Base-by-base conservation (phyloP, 2,888 invertebrate species). In the Andricus curvator region DNA sequence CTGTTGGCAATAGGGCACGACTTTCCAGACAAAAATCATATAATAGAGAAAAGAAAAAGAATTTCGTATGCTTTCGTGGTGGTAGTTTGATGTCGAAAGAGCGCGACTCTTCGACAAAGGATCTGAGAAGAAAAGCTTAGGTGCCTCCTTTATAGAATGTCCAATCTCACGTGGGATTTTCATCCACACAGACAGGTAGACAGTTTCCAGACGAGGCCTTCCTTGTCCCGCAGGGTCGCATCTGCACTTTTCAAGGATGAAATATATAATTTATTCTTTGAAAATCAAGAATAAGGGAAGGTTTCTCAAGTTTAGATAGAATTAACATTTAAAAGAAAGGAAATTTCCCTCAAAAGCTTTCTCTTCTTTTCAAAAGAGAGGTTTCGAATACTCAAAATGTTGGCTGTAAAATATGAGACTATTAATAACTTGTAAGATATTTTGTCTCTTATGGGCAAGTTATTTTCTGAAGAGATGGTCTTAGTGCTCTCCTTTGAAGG, bases 121-220 rank as follows among this genome's bases (percentile, higher is more conserved):
- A 74, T 15, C 56, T 37, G 51, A 74, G 51, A 74, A 74, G 74
- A 74, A 74, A 74, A 74, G 74, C 56, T 56, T 48, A 56, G 74
- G 56, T 74, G 74, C 74, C 56, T 74, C 33, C 48, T 74, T 74
- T 74, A 37, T 74, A 56, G 9, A 51, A 29, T 29, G 70, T 56
- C 29, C 51, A 51, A 51, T 51, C 74, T 74, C 74, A 74, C 56
- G 51, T 56, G 15, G 56, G 74, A 74, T 74, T 74, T 74, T 56
- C 74, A 74, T 74, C 74, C 74, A 74, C 56, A 74, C 56, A 51
- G 29, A 74, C 74, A 74, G 74, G 74, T 74, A 74, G 74, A 51
- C 51, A 74, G 51, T 56, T 56, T 74, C 13, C 74, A 74, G 5
- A n/a, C 51, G 33, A 22, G 48, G 4, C 48, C 20, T 44, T 29